phyloP scores from a whole-genome alignment of 2,888 invertebrate species.

The Erebia epiphron region DNA sequence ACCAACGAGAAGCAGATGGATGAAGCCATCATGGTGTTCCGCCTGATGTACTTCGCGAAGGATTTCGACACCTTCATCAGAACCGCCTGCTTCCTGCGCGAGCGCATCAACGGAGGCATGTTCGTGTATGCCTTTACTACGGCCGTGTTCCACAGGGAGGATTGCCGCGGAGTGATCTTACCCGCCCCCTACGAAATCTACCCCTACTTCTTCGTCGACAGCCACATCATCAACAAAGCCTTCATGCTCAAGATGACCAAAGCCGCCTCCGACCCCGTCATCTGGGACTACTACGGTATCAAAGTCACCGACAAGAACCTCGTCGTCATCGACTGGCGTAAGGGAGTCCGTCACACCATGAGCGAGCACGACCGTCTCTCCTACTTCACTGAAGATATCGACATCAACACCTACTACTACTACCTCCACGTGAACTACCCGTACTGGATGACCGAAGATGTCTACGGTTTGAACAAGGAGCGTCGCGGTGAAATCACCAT shows the following conservation, averaged over 20 bases:
- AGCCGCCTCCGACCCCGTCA: conserved; percentile 77
- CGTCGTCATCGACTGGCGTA: conserved; percentile 86
- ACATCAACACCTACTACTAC: conserved; percentile 88
- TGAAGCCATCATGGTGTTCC: conserved; percentile 85
- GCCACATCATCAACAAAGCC: conserved; percentile 87
- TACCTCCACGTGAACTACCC: conserved; percentile 87
- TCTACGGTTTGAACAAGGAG: conserved; percentile 72
- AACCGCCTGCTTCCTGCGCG: conserved; percentile 87
- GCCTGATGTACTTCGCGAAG: conserved; percentile 85
- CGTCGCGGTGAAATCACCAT: conserved; percentile 83
- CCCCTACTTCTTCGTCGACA: conserved; percentile 89
- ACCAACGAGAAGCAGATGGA: conserved; percentile 83
- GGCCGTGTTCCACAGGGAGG: conserved; percentile 86
- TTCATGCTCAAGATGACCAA: conserved; percentile 85
- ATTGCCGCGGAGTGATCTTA: conserved; percentile 85
- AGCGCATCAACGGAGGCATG: conserved; percentile 88
- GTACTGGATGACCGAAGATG: conserved; percentile 85
- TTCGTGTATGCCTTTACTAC: conserved; percentile 87
- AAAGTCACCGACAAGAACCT: conserved; percentile 79
- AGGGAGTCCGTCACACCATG: conserved; percentile 81
- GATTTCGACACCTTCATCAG: conserved; percentile 87
- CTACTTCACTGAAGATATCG: conserved; percentile 91
- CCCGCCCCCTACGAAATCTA: conserved; percentile 90
- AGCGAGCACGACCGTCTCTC: conserved; percentile 84
- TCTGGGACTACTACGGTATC: conserved; percentile 79